These are phyloP conservation scores for Xenopus petersii DNA, from an alignment of 2,797 vertebrate genomes.

Conservation along the genomic window DNA sequence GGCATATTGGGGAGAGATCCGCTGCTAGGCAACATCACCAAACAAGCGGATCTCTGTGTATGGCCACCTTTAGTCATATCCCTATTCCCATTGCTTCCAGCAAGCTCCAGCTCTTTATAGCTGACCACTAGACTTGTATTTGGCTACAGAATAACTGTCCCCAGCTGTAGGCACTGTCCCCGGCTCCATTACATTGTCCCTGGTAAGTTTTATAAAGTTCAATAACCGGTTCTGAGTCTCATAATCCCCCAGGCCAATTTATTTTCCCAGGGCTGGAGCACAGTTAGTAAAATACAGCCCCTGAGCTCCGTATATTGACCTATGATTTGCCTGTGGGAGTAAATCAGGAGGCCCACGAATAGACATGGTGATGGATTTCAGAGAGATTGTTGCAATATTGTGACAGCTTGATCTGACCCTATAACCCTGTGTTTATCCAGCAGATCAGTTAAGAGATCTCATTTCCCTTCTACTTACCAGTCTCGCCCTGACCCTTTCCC, in stretches of 20 bases:
- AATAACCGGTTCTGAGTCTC: not conserved
- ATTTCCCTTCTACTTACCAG: conserved; percentile 3
- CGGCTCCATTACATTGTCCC: too few species aligned
- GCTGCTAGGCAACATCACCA: too few species aligned
- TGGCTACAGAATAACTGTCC: too few species aligned
- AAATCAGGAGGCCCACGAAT: conserved; percentile 32
- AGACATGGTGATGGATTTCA: conserved; percentile 21
- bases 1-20: too few species aligned
- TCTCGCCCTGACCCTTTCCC: not conserved
- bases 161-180: too few species aligned
- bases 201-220: not conserved
- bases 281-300: conserved; percentile 9
- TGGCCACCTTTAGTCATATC: too few species aligned
- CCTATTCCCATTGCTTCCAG: too few species aligned
- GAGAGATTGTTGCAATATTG: conserved; percentile 33
- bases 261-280: conserved; percentile 22
- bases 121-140: too few species aligned
- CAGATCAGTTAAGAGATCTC: conserved; percentile 16
- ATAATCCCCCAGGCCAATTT: conserved; percentile 12
- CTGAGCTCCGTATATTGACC: conserved; percentile 35
- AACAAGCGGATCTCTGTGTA: too few species aligned
- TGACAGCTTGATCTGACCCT: conserved; percentile 34
- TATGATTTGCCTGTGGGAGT: conserved; percentile 21
- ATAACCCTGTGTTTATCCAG: conserved; percentile 11
- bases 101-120: too few species aligned